Base-by-base conservation (phyloP, 2,113 vertebrate genomes). In the Coracopsis vasa region DNA sequence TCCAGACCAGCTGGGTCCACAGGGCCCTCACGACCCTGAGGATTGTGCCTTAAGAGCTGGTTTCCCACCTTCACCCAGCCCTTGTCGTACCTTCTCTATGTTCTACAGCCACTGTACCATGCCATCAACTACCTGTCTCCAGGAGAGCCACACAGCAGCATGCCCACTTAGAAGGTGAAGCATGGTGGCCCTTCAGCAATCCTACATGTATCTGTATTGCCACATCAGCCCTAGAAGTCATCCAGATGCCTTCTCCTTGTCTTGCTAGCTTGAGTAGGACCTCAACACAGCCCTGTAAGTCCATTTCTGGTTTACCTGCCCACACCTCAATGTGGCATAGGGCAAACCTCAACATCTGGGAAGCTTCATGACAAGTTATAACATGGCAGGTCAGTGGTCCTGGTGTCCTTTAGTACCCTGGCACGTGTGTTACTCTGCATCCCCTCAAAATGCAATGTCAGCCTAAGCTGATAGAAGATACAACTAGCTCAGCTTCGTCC, bases 251-350 rank as follows among this genome's bases (percentile, higher is more conserved):
- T 45, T 31, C 9, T 29, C 37, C 45, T 58, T 37, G 23, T 44
- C 85, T 69, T 2, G 0, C 48, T 25, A 29, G 15, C 56, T 80
- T 61, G 37, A 88, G 39, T 11, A 35, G 50, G 50, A 67, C 80
- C 14, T 44, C 64, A 31, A 4, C 17, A 28, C 53, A 70, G 71
- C 75, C 42, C 37, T 9, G 3, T 3, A 51, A 28, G 20, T 29
- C 50, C 60, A 19, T 23, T 65, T 50, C 23, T 80, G 69, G 5
- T 66, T 60, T 11, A 35, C 42, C 39, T 67, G 18, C 35, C 48
- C 33, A 8, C 9, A n/a, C 8, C 24, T 24, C 80, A 90, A 1
- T 0, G 3, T 35, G 42, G 45, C 3, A 0, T 4, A 27, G 6
- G 37, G 56, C 48, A 80, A 72, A 83, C 45, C 44, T 65, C 66